Conservation (phyloP, 2,888 invertebrate species). For the Eupithecia pulchellata region DNA sequence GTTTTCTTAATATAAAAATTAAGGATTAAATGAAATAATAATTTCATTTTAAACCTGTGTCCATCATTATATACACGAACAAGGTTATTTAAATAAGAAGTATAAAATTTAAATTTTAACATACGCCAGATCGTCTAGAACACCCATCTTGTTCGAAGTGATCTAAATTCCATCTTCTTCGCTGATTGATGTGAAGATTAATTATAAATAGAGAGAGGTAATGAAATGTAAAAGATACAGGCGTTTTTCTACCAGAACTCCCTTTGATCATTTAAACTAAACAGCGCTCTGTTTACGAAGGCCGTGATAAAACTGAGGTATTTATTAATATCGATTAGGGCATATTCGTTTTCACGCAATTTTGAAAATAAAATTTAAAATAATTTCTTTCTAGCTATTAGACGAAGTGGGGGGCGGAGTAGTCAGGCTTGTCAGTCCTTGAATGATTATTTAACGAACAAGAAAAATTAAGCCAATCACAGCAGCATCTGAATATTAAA, state of each 20-base stretch:
- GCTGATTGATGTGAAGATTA: constrained; percentile 30
- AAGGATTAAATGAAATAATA: too few species aligned
- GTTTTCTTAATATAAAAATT: too few species aligned
- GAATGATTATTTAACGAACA: not conserved
- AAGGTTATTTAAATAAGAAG: not conserved
- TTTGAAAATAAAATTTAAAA: not conserved
- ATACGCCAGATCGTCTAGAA: not conserved
- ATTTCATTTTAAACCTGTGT: too few species aligned
- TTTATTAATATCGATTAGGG: constrained; percentile 51
- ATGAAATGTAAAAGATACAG: constrained; percentile 31
- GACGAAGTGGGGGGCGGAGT: not conserved
- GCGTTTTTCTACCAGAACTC: constrained; percentile 42
- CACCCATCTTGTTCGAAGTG: constrained; percentile 11
- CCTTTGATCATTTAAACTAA: constrained; percentile 62
- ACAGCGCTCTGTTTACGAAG: constrained; percentile 57
- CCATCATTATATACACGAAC: not conserved
- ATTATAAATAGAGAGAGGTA: constrained; percentile 33
- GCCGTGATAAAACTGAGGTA: constrained; percentile 52
- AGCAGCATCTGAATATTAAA: constrained; percentile 26
- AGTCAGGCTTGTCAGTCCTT: not conserved
- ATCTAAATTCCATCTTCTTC: constrained; percentile 25
- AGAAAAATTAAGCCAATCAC: constrained; percentile 22
- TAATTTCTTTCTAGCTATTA: not conserved
- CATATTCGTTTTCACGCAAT: constrained; percentile 24
- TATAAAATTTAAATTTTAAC: not conserved